phyloP scores from a whole-genome alignment of 2,113 vertebrate genomes.

The Bos indicus region DNA sequence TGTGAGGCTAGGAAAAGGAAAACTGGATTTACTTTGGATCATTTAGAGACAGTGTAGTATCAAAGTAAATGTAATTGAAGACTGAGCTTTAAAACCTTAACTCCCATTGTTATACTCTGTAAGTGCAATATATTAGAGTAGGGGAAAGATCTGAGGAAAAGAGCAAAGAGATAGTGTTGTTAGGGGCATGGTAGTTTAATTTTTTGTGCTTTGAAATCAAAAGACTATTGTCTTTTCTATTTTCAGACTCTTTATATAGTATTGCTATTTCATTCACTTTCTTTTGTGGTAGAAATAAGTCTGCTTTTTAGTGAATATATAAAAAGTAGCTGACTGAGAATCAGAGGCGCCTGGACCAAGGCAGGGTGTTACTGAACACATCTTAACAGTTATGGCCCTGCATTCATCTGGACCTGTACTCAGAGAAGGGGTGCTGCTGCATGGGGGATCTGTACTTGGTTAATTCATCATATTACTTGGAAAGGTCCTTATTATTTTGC shows the following conservation, averaged over 20 bases:
- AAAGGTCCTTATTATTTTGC: constrained; percentile 77
- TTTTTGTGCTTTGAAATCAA: constrained; percentile 38
- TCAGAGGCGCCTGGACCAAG: neutral
- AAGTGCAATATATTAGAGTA: neutral
- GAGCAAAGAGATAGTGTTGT: constrained; percentile 17
- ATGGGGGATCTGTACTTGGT: constrained; percentile 59
- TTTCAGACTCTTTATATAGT: neutral
- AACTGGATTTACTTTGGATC: neutral
- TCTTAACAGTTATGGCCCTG: neutral
- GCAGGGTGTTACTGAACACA: neutral
- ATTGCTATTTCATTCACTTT: constrained; percentile 42
- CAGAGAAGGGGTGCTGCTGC: constrained; percentile 32
- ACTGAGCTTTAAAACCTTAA: constrained; percentile 12
- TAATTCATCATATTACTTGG: constrained; percentile 75
- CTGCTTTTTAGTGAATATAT: constrained; percentile 25
- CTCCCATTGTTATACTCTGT: neutral
- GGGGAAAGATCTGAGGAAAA: neutral
- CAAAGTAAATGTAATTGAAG: neutral
- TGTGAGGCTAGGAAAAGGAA: neutral
- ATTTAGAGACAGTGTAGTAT: neutral
- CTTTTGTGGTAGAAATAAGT: constrained; percentile 14
- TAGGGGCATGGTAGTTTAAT: neutral
- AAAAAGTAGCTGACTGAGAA: neutral
- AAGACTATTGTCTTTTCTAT: constrained; percentile 38
- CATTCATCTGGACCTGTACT: constrained; percentile 19